A percentile compares a stretch with the other conserved stretches of the same genome.
Conservation (phyloP, 2,888 invertebrate species). For the Ormyrus thymus region DNA sequence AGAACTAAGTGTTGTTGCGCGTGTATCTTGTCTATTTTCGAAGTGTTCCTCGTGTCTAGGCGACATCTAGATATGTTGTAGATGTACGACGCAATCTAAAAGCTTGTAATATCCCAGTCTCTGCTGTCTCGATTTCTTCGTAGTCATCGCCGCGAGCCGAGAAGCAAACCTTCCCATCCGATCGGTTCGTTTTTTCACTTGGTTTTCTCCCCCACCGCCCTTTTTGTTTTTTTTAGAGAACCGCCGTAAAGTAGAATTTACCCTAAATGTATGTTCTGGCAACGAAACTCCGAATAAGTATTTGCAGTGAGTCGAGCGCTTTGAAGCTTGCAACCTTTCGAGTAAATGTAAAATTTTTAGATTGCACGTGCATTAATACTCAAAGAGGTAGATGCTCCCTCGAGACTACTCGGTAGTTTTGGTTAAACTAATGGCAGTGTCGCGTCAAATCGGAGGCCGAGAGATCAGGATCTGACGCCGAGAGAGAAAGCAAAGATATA, state of each 20-base stretch:
- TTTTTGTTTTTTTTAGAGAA: too few relatives aligned
- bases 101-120: constrained; percentile 34
- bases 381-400: constrained; percentile 57
- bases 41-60: constrained; percentile 57
- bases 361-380: constrained; percentile 63
- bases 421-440: constrained; percentile 29
- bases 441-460: constrained; percentile 55
- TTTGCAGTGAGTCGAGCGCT: constrained; percentile 39
- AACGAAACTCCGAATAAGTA: constrained; percentile 37
- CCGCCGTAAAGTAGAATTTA: background rate
- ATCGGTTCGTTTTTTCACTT: too few relatives aligned
- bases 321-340: constrained; percentile 50
- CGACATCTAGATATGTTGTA: constrained; percentile 43
- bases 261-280: constrained; percentile 37
- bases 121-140: constrained; percentile 19
- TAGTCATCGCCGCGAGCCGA: background rate
- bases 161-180: too few relatives aligned
- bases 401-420: constrained; percentile 48
- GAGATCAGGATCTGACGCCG: too few relatives aligned
- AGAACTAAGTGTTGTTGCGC: constrained; percentile 54
- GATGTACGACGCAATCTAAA: constrained; percentile 55
- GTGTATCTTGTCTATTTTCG: constrained; percentile 56
- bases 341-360: constrained; percentile 60
- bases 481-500: constrained; percentile 20
- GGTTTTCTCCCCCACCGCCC: too few relatives aligned